These are phyloP conservation scores for Tauraco erythrolophus DNA, from an alignment of 2,113 vertebrate genomes.

Conservation along the genomic window DNA sequence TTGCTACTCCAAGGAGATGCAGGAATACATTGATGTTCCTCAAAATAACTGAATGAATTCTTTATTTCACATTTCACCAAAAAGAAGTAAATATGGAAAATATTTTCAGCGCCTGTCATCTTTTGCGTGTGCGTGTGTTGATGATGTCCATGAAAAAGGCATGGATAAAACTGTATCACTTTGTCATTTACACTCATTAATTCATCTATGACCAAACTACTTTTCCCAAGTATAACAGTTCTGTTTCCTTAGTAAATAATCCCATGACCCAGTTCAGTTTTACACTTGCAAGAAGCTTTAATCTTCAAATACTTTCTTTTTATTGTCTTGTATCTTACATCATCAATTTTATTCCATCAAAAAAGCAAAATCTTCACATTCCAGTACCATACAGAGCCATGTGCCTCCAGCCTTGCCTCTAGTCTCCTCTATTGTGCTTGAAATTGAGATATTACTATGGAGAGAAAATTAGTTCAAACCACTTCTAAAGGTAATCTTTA, in stretches of 20 bases:
- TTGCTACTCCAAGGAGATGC: neutral
- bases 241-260: neutral
- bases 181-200: neutral
- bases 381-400: neutral
- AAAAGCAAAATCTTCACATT: neutral
- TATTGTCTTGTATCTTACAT: neutral
- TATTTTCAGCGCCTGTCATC: neutral
- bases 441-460: neutral
- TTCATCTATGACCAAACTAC: neutral
- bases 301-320: neutral
- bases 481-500: neutral
- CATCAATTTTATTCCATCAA: neutral
- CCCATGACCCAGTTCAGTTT: neutral
- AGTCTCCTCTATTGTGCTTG: neutral
- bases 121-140: neutral
- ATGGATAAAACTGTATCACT: neutral
- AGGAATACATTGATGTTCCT: neutral
- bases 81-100: neutral
- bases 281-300: neutral
- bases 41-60: neutral
- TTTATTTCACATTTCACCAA: neutral
- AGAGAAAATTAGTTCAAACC: neutral
- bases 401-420: neutral
- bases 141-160: neutral
- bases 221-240: neutral